These are phyloP conservation scores for Fundulus diaphanus DNA, from an alignment of 2,797 vertebrate species.

Conservation along the genomic window DNA sequence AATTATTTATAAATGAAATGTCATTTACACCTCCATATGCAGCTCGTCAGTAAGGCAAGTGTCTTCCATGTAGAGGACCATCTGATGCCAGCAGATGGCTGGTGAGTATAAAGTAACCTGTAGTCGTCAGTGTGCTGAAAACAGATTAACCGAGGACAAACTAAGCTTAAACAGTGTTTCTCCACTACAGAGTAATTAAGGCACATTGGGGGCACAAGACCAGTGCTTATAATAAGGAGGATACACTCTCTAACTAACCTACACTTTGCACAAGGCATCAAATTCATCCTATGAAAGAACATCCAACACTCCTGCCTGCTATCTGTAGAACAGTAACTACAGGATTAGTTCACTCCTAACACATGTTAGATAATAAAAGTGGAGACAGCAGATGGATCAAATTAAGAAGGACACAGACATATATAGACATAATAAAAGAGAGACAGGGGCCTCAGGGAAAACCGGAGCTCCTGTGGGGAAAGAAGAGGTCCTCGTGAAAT, in stretches of 20 bases:
- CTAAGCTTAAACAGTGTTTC: slow-evolving; percentile 26
- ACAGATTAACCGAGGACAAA: slow-evolving; percentile 47
- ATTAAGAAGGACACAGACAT: slow-evolving; percentile 25
- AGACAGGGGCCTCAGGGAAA: slow-evolving; percentile 24
- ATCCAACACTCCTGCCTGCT: slow-evolving; percentile 19
- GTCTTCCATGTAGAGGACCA: slow-evolving; percentile 15
- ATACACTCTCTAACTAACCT: slow-evolving; percentile 9
- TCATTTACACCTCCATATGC: background rate
- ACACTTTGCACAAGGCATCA: background rate
- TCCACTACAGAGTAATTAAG: slow-evolving; percentile 25
- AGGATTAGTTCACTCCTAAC: slow-evolving; percentile 28
- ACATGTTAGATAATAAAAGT: slow-evolving; percentile 9
- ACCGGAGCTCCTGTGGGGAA: slow-evolving; percentile 34
- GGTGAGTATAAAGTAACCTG: slow-evolving; percentile 36
- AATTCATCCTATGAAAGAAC: slow-evolving; percentile 10
- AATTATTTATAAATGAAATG: slow-evolving; percentile 21
- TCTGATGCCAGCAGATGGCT: slow-evolving; percentile 54
- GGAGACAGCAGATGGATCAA: slow-evolving; percentile 20
- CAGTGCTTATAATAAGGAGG: slow-evolving; percentile 7
- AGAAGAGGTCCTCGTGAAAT: slow-evolving; percentile 46
- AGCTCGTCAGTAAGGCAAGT: slow-evolving; percentile 23
- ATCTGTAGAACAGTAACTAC: background rate
- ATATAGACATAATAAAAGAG: slow-evolving; percentile 45
- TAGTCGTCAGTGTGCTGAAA: slow-evolving; percentile 28
- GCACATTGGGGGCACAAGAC: background rate